Evolutionary conservation across 2,797 vertebrate genomes (phyloP), one percentile per base, ranked within the genome.

Genomic region (Sphenopsis melanotis): DNA sequence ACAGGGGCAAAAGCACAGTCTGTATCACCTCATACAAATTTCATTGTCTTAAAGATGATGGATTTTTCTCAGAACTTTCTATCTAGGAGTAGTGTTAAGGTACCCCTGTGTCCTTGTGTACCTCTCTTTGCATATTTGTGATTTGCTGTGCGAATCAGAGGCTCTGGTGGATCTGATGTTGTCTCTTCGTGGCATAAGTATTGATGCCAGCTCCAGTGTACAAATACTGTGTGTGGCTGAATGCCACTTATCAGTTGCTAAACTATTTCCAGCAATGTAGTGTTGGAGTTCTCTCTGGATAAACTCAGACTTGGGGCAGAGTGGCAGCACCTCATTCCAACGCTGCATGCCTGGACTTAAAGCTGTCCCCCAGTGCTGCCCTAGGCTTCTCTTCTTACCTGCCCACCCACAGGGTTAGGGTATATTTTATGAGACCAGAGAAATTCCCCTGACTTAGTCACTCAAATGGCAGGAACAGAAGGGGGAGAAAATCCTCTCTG

Each of bases 261-360:
- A 76, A 75, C 8, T 37, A 9, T 34, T 36, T 41, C 30, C 22
- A 68, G 10, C 4, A 6, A 6, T 1, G 0, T 7, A 10, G 8
- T 2, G 5, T 12, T 24, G 17, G 49, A 60, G 34, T 15, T 36
- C 15, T 41, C 19, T 57, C 30, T 3, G 12, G 53, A 18, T 52
- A n/a, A 7, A 22, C 1, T 24, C 24, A 11, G 3, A 6, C 15
- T 5, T 49, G 46, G 26, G 46, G 9, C 5, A 15, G 32, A 60
- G 42, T 14, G 57, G 63, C 27, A 50, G n/a, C 36, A 15, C 15
- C 23, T 24, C 16, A 17, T 22, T 36, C n/a, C 27, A 39, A 1
- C 2, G 22, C 49, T 66, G 19, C 4, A 6, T 0, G 0, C 36
- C 53, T 4, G 2, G 18, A 8, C 59, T 49, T 0, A 1, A 34